phyloP scores from a whole-genome alignment of 2,888 invertebrate genomes.

The Phragmatobia fuliginosa region DNA sequence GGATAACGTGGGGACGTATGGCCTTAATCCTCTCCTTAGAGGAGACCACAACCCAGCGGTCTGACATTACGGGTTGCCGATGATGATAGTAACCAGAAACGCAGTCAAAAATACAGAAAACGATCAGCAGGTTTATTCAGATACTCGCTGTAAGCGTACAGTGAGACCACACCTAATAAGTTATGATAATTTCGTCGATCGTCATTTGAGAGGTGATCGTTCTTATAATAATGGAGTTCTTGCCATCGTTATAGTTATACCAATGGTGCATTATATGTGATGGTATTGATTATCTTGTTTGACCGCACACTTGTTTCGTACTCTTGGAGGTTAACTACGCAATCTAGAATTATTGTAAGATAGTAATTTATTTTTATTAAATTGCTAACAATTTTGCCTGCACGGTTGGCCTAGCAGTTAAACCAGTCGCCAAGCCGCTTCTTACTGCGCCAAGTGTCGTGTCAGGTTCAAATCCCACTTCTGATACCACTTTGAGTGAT shows the following conservation, averaged over 20 bases:
- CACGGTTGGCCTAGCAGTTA: no score
- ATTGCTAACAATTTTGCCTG: no score
- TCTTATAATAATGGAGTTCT: slow-evolving; percentile 11
- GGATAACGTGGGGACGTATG: no score
- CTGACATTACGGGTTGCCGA: no score
- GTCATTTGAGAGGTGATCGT: slow-evolving; percentile 24
- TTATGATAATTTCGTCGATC: slow-evolving; percentile 26
- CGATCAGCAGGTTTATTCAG: not conserved
- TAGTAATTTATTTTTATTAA: not conserved
- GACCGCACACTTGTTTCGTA: not conserved
- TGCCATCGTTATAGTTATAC: slow-evolving; percentile 10
- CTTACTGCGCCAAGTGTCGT: no score
- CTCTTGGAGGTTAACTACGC: not conserved
- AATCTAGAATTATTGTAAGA: not conserved
- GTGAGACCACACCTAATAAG: slow-evolving; percentile 9
- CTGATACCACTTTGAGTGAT: no score
- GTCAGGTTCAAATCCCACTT: no score
- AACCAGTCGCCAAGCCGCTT: no score
- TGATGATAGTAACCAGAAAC: no score
- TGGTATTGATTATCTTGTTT: slow-evolving; percentile 6
- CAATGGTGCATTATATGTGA: slow-evolving; percentile 1
- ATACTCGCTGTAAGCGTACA: slow-evolving; percentile 2
- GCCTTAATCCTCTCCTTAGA: no score
- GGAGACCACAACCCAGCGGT: no score
- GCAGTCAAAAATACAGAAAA: no score